Percentiles rank a stretch among this genome's conserved stretches.
Conservation (phyloP, 2,113 vertebrate species). For the Columba livia region DNA sequence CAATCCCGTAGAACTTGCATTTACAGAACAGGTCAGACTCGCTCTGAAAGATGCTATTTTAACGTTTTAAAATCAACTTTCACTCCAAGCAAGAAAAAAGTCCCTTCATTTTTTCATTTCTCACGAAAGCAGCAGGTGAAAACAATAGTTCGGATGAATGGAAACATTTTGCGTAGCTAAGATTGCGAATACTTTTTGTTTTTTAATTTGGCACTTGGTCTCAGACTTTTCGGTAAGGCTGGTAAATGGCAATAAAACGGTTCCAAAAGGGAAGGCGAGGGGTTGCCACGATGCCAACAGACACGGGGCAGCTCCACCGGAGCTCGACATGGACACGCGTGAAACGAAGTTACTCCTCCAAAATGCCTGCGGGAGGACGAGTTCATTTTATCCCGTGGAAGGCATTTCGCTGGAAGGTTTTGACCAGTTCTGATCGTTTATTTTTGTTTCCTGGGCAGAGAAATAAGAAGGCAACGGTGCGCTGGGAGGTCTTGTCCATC, state of each 20-base stretch:
- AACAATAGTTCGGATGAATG: neutral
- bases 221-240: neutral
- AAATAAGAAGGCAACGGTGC: neutral
- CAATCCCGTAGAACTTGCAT: neutral
- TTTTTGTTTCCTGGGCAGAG: neutral
- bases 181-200: neutral
- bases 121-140: neutral
- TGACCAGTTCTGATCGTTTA: neutral
- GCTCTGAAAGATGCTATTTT: constrained; percentile 19
- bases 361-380: neutral
- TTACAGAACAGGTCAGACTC: constrained; percentile 43
- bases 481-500: neutral
- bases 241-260: neutral
- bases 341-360: neutral
- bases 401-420: neutral
- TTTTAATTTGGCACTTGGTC: neutral
- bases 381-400: neutral
- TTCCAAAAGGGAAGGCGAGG: neutral
- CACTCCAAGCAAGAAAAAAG: neutral
- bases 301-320: neutral
- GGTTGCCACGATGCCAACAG: neutral
- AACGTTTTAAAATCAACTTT: neutral
- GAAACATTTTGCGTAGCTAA: neutral
- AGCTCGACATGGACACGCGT: neutral
- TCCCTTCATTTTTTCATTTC: neutral